These are phyloP conservation scores for Byasa hedistus DNA, from an alignment of 2,888 invertebrate species.

Conservation along the genomic window DNA sequence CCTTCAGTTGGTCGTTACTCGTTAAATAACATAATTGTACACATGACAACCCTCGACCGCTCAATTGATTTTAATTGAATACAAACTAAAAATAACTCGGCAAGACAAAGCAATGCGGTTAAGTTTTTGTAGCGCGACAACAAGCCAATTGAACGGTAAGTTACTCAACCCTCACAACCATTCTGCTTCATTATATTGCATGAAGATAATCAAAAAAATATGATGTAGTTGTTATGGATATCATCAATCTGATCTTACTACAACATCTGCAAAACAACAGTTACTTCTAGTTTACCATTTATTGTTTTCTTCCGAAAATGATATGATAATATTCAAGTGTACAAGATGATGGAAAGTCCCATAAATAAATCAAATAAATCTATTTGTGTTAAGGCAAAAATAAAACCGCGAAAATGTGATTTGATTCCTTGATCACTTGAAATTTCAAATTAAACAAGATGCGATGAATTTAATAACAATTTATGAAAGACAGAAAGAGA, in stretches of 20 bases:
- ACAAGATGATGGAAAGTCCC: too few species aligned
- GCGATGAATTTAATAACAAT: not conserved
- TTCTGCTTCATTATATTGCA: slow-evolving; percentile 1
- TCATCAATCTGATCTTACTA: not conserved
- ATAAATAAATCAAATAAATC: not conserved
- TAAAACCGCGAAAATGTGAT: not conserved
- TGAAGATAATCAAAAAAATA: not conserved
- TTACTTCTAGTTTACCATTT: too few species aligned
- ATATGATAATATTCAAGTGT: too few species aligned
- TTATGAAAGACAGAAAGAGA: not conserved
- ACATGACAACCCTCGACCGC: slow-evolving; percentile 60
- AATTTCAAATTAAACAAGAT: too few species aligned
- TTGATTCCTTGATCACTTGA: not conserved
- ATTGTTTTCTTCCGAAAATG: too few species aligned
- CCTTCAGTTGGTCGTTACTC: slow-evolving; percentile 38
- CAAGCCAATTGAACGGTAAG: slow-evolving; percentile 20
- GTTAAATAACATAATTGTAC: slow-evolving; percentile 70
- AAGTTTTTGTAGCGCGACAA: slow-evolving; percentile 7
- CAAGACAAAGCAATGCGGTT: slow-evolving; percentile 18
- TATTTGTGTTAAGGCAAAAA: not conserved
- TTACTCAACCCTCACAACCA: slow-evolving; percentile 8
- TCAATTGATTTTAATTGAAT: slow-evolving; percentile 75
- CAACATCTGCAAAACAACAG: too few species aligned
- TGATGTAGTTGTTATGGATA: not conserved
- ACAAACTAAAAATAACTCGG: slow-evolving; percentile 61